A percentile compares a stretch with the other conserved stretches of the same genome.
phyloP scores from a whole-genome alignment of 2,113 vertebrate species.

The Grantiella picta region DNA sequence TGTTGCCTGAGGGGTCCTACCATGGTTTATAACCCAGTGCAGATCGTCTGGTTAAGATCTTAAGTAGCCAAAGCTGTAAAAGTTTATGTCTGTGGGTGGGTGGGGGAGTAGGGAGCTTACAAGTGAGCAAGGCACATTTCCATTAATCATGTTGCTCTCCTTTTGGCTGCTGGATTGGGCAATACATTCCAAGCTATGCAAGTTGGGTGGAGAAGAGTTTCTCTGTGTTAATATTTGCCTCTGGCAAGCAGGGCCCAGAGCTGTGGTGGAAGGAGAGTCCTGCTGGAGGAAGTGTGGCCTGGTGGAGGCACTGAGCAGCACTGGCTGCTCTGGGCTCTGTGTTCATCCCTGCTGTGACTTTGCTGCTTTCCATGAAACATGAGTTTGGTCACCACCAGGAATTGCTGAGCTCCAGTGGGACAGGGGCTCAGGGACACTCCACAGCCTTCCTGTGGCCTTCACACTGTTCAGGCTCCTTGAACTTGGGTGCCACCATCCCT shows the following conservation, averaged over 20 bases:
- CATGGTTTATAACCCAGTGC: conserved; percentile 45
- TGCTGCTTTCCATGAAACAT: background rate
- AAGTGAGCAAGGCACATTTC: background rate
- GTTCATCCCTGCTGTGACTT: background rate
- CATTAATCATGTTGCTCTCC: conserved; percentile 37
- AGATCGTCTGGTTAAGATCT: conserved; percentile 43
- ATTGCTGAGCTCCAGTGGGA: background rate
- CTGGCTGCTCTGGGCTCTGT: background rate
- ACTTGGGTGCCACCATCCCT: background rate
- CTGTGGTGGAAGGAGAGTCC: background rate
- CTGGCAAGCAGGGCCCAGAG: background rate
- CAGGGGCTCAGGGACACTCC: rapidly evolving
- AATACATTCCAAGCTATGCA: background rate
- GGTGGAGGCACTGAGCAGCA: background rate
- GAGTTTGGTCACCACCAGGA: background rate
- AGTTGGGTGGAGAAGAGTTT: background rate
- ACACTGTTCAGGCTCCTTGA: background rate
- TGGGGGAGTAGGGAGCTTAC: background rate
- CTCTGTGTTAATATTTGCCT: background rate
- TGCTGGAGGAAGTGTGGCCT: background rate
- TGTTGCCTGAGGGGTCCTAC: conserved; percentile 54
- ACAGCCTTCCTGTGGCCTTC: background rate
- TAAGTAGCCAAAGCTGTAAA: conserved; percentile 45
- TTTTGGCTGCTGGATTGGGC: background rate
- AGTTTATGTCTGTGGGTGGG: conserved; percentile 23